Base-by-base conservation (phyloP, 1,140 invertebrate species). In the Drosophila nasuta region DNA sequence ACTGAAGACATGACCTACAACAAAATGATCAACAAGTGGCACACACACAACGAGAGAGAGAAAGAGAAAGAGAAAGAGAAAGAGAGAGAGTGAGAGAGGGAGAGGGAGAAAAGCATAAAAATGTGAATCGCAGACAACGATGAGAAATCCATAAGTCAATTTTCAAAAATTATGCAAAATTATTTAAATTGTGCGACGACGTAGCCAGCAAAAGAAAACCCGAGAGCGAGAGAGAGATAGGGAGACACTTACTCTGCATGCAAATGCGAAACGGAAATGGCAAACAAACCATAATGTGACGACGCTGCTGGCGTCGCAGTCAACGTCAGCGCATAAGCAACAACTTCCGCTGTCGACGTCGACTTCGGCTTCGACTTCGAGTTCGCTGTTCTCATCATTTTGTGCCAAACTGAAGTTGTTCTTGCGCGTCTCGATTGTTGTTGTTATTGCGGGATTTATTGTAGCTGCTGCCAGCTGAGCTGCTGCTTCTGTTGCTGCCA, bases 131-230 rank as follows among this genome's bases (percentile, higher is more conserved):
- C 86, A 77, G 71, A 77, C 66, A 52, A 71, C 77, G 78, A 38
- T 62, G 75, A 82, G 70, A 77, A 82, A 91, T 91, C 89, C 89
- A 91, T 91, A 91, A 91, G 89, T 91, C 89, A 91, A 91, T 91
- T 89, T 75, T 89, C 88, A 86, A 85, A 91, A 91, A 91, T 91
- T 91, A 91, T 91, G 89, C 89, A 91, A 91, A 91, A 91, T 91
- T 91, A 91, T 91, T 91, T 91, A 91, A 91, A 91, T 91, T 91
- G 85, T 67, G 78, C 69, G 74, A 71, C 58, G 45, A 75, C 67
- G 65, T 52, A 75, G 67, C 72, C 77, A 82, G 77, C 79, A 89
- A 80, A 78, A 77, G 13, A 71, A 78, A 87, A 73, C 33, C 5
- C 79, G 80, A 82, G 79, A 77, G 73, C 70, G 6, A 33, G 5